Evolutionary conservation across 2,797 vertebrate species (phyloP).

Genomic region (Myripristis jacobus): DNA sequence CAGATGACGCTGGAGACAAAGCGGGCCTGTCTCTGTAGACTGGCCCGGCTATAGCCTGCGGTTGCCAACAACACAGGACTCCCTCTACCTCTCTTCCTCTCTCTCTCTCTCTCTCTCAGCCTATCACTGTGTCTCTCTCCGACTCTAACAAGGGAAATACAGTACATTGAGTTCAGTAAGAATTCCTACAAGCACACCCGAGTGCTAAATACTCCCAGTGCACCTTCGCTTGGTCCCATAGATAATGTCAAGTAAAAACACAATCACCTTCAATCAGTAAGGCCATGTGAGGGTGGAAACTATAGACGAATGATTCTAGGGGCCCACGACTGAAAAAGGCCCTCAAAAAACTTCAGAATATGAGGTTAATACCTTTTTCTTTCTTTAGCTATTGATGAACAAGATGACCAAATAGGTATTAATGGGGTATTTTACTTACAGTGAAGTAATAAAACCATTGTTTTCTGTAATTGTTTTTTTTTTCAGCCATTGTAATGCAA

Average conservation of each 20-base stretch:
- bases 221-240: conserved; percentile 64
- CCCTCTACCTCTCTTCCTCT: conserved; percentile 61
- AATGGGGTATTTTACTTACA: no score
- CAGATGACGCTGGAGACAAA: conserved; percentile 81
- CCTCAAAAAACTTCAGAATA: no score
- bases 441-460: no score
- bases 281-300: no score
- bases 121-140: conserved; percentile 6
- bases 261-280: conserved; percentile 21
- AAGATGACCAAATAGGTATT: no score
- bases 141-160: conserved; percentile 63
- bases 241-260: conserved; percentile 70
- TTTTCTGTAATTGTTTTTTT: no score
- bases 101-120: neutral
- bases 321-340: no score
- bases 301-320: no score
- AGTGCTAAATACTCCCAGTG: conserved; percentile 75
- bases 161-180: conserved; percentile 66
- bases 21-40: conserved; percentile 73
- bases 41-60: conserved; percentile 67
- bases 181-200: conserved; percentile 75
- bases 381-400: no score
- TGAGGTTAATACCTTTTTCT: no score
- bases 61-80: conserved; percentile 80
- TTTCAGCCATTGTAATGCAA: no score